phyloP scores from a whole-genome alignment of 2,113 vertebrate species.

The Cyphomyrus discorhynchus region DNA sequence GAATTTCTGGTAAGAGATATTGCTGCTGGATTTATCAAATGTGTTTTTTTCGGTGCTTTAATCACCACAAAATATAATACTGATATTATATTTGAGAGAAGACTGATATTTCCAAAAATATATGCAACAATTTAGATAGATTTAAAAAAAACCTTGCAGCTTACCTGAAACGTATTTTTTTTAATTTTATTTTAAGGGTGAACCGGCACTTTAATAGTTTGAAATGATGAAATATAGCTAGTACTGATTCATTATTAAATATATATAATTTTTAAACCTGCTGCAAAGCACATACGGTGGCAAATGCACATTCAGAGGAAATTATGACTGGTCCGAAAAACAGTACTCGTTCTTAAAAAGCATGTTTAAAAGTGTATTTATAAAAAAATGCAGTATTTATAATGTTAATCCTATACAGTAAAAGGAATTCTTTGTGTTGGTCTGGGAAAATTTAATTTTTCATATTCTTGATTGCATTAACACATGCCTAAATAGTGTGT shows the following conservation, averaged over 20 bases:
- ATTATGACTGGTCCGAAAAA: not conserved
- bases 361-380: not conserved
- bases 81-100: not conserved
- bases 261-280: not conserved
- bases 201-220: not conserved
- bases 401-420: not conserved
- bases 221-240: not conserved
- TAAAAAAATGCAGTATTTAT: not conserved
- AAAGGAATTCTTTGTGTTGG: not conserved
- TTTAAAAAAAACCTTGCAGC: not conserved
- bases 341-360: not conserved
- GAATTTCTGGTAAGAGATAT: not conserved
- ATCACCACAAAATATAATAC: not conserved
- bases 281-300: not conserved
- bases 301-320: not conserved
- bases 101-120: not conserved
- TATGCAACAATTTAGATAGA: not conserved
- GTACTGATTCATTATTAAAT: not conserved
- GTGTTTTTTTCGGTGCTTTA: not conserved
- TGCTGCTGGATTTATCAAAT: not conserved
- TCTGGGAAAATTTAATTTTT: not conserved
- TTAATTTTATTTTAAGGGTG: not conserved
- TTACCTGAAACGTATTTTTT: not conserved
- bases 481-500: not conserved
- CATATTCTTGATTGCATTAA: not conserved